Conservation (phyloP, 2,888 invertebrate genomes). For the Ennomos erosarius region DNA sequence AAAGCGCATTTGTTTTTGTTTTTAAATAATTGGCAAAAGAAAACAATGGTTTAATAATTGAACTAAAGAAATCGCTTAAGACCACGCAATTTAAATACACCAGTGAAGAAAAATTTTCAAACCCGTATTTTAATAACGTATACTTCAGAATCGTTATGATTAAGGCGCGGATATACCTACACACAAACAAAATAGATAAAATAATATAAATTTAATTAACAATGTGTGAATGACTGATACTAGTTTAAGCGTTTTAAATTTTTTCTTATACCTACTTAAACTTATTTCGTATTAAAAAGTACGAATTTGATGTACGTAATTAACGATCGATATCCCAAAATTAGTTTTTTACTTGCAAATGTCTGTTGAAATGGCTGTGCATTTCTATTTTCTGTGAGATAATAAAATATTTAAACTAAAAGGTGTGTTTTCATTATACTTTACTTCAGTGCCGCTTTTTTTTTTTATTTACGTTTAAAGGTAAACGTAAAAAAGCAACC, state of each 20-base stretch:
- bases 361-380: conserved; percentile 54
- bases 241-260: conserved; percentile 40
- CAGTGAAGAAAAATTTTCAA: no score
- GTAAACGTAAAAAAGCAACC: no score
- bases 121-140: neutral
- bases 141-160: neutral
- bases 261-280: no score
- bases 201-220: conserved; percentile 11
- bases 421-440: conserved; percentile 20
- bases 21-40: no score
- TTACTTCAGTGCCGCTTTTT: neutral
- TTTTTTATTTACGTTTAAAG: no score
- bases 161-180: neutral
- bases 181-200: neutral
- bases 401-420: conserved; percentile 46
- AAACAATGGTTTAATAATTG: no score
- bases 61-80: no score
- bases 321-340: conserved; percentile 37
- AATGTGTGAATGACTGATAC: conserved; percentile 50
- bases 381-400: conserved; percentile 51
- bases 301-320: conserved; percentile 39
- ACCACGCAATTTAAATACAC: no score
- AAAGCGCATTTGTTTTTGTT: no score
- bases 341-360: conserved; percentile 54
- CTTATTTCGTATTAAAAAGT: conserved; percentile 42